Evolutionary conservation across 2,888 invertebrate species (phyloP), one percentile per base, ranked within the genome.

Genomic region (Lasioglossum malachurum): DNA sequence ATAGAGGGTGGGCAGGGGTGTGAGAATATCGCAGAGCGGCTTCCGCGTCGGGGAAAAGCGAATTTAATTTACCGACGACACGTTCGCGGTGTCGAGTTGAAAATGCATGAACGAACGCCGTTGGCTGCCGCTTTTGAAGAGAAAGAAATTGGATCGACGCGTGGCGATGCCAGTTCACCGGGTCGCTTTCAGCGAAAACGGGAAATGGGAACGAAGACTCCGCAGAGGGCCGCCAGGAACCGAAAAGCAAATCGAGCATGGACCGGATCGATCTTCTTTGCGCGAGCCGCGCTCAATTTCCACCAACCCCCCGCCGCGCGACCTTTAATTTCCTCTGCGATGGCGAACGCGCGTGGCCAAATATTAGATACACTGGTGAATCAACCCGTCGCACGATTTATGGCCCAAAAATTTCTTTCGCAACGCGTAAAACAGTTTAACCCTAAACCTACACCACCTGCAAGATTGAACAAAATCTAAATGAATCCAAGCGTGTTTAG

Each of bases 141-240:
- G 80, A 75, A 89, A 89, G 78, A 83, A 90, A 89, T 90, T 88
- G 80, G 71, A 87, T 84, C 79, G 81, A 41, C 74, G 81, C 69
- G 78, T 75, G 78, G 60, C 78, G 38, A 49, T 72, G 81, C 57
- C 81, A 16, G 64, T 74, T 46, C 64, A 53, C 49, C 75, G n/a
- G 41, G 49, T 16, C 31, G 64, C n/a, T 38, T 38, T 71, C 71
- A 35, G 14, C 41, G 38, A 35, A 67, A 19, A n/a, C 46, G 38
- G 27, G n/a, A 19, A 67, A 35, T 14, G 64, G 60, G 41, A 73
- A 38, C 38, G 38, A n/a, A 49, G 78, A 71, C 53, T 23, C 31
- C 72, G 44, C 23, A 12, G 31, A 53, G 57, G 12, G 27, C 41
- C 53, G 38, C 69, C 23, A 49, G 35, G 79, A 60, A 57, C 73